Evolutionary conservation across 2,113 vertebrate species (phyloP).

Genomic region (Clinocottus analis): DNA sequence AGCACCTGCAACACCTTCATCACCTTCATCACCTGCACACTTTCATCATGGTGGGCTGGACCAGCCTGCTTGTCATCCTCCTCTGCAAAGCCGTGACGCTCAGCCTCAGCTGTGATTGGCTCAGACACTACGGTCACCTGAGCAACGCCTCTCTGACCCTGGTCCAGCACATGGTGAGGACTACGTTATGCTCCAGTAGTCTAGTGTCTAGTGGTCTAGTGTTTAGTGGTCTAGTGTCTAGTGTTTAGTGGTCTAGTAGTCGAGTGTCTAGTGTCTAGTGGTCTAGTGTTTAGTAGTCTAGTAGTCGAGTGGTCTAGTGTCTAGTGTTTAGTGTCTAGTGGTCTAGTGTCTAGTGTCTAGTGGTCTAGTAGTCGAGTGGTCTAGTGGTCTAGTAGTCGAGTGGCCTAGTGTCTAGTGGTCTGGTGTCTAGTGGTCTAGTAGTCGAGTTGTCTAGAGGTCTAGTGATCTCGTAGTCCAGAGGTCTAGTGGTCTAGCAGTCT

Average conservation of each 20-base stretch:
- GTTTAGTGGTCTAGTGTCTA: neutral
- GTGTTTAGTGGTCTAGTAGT: neutral
- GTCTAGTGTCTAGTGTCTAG: no score
- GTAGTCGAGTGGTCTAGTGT: neutral
- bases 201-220: neutral
- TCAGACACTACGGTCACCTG: conserved; percentile 12
- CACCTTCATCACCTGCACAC: conserved; percentile 11
- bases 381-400: neutral
- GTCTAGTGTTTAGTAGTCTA: neutral
- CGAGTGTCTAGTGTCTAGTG: neutral
- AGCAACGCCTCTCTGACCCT: conserved; percentile 9
- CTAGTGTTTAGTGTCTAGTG: neutral
- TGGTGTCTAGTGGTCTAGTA: no score
- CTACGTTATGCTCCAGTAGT: no score
- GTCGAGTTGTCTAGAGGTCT: no score
- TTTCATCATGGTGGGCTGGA: conserved; percentile 2
- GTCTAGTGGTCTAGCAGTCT: no score
- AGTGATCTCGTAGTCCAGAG: no score
- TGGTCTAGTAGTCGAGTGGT: neutral
- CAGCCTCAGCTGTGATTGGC: conserved; percentile 62
- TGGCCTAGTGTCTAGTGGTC: no score
- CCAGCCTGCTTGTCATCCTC: neutral
- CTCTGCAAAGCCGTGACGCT: conserved; percentile 10
- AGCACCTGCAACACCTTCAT: no score
- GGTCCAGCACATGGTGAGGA: conserved; percentile 42